Conservation (phyloP, 2,113 vertebrate species). For the Ginglymostoma cirratum region DNA sequence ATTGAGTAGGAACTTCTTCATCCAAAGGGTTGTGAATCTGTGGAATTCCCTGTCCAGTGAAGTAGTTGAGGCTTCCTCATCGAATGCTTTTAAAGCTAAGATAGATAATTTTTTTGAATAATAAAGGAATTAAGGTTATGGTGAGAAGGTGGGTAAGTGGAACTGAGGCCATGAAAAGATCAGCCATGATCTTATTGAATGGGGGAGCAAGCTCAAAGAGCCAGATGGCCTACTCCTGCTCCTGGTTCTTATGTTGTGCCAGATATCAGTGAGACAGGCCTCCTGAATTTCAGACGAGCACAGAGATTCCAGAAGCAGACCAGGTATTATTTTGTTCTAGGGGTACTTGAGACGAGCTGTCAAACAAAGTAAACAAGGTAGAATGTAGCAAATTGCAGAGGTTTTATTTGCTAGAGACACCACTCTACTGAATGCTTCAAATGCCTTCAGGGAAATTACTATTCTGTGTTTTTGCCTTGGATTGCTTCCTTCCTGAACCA, state of each 20-base stretch:
- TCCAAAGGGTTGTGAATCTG: too few species aligned
- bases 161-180: too few species aligned
- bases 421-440: constrained; percentile 44
- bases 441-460: constrained; percentile 47
- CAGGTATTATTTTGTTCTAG: constrained; percentile 47
- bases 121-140: too few species aligned
- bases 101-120: too few species aligned
- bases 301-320: constrained; percentile 43
- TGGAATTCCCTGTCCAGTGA: too few species aligned
- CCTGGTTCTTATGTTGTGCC: constrained; percentile 1
- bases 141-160: too few species aligned
- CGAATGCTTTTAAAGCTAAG: too few species aligned
- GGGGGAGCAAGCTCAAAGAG: too few species aligned
- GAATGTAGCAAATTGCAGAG: constrained; percentile 48
- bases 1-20: too few species aligned
- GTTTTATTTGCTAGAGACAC: constrained; percentile 43
- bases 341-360: constrained; percentile 51
- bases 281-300: constrained; percentile 45
- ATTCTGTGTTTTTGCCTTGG: constrained; percentile 43
- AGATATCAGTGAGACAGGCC: constrained; percentile 41
- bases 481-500: constrained; percentile 47
- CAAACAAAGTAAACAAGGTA: constrained; percentile 47
- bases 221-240: too few species aligned
- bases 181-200: too few species aligned
- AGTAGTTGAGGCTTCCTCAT: too few species aligned